Base-by-base conservation (phyloP, 1,140 invertebrate genomes). In the Rhynchophorus ferrugineus region DNA sequence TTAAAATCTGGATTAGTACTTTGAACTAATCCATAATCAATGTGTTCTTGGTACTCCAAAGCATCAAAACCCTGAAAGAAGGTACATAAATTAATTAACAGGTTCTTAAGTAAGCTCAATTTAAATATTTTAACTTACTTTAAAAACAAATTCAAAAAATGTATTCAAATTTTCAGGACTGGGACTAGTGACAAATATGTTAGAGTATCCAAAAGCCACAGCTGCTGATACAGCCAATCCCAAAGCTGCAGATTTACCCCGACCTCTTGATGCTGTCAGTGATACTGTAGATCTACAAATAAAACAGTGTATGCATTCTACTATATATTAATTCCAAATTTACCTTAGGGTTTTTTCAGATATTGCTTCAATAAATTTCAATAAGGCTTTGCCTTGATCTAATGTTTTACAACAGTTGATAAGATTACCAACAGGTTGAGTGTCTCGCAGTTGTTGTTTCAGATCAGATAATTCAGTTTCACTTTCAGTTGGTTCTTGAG, bases 91-190 rank as follows among this genome's bases (percentile, higher is more conserved):
- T 29, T 8, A 6, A 8, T 17, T 18, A 13, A 9, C 8, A 8
- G 20, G 8, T 43, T 43, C 3, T 17, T 43, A 14, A 43, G 16
- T 43, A 8, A 43, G 24, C 17, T 19, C 9, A 43, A 6, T 29
- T 5, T 6, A 5, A 29, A 5, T 29, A 21, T 8, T 41, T 14
- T 9, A 39, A 22, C n/a, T 36, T 50, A 50, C 49, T 79, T 98
- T 98, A 29, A 98, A 83, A 13, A 98, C 77, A 73, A 99, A 99
- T 67, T 99, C 91, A 74, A 99, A 99, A 1, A 99, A 73, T 0
- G 95, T 99, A 54, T 91, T 95, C 65, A 99, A 81, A 78, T 99
- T 99, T 70, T 99, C 96, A 2, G 95, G 95, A 69, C 90, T 91
- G 1, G 97, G 97, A 56, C 93, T 95, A 0, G 96, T 97, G 9